Conservation (phyloP, 1,140 invertebrate genomes). For the Cotesia chilonis region DNA sequence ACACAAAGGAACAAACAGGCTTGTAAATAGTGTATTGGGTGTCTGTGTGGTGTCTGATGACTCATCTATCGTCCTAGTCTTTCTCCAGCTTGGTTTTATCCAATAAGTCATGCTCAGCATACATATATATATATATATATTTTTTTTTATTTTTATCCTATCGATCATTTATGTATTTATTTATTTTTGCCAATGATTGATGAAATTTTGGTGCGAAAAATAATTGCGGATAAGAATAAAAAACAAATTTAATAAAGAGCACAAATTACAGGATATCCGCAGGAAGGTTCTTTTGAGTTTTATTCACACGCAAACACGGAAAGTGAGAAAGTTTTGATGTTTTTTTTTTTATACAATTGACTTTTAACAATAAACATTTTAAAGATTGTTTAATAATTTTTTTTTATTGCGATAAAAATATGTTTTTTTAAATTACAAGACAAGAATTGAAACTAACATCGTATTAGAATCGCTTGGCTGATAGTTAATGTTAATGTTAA, state of each 20-base stretch:
- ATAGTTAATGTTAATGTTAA: too few relatives aligned
- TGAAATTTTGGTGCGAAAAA: neutral
- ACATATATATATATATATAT: neutral
- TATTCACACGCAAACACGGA: constrained; percentile 5
- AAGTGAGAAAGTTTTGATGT: constrained; percentile 16
- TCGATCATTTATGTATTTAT: too few relatives aligned
- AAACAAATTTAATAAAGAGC: neutral
- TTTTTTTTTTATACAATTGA: neutral
- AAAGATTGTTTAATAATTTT: constrained; percentile 5
- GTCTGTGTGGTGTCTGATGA: neutral
- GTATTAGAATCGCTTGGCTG: too few relatives aligned
- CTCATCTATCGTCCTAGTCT: constrained; percentile 1
- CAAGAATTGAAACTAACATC: too few relatives aligned
- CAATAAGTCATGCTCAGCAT: neutral
- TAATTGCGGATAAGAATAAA: constrained; percentile 2
- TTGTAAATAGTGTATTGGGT: too few relatives aligned
- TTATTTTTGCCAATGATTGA: too few relatives aligned
- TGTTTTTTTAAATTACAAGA: too few relatives aligned
- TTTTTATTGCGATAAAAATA: neutral
- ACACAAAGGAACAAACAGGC: constrained; percentile 8
- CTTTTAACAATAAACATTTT: constrained; percentile 2
- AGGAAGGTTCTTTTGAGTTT: constrained; percentile 14
- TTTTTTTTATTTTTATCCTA: neutral
- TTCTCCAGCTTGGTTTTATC: neutral
- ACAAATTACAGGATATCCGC: constrained; percentile 11